Evolutionary conservation across 2,113 vertebrate species (phyloP).

Genomic region (Crotalus tigris): DNA sequence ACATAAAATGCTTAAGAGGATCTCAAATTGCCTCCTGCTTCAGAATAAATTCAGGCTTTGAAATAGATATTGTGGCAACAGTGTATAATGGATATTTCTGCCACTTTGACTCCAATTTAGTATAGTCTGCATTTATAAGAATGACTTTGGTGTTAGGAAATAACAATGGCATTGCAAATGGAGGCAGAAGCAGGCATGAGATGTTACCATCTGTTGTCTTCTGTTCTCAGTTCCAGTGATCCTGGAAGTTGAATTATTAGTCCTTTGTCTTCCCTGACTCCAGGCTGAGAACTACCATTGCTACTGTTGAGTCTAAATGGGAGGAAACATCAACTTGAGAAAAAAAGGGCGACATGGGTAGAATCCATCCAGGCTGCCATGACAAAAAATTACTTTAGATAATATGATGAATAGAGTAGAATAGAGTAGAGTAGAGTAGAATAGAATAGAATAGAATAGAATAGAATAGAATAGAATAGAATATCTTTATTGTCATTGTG

Average conservation of each 20-base stretch:
- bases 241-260: neutral
- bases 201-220: neutral
- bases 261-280: too few relatives aligned
- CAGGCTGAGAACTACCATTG: neutral
- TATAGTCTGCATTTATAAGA: neutral
- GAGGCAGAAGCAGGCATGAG: neutral
- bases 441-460: too few relatives aligned
- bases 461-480: too few relatives aligned
- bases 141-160: neutral
- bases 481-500: too few relatives aligned
- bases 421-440: too few relatives aligned
- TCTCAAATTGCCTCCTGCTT: constrained; percentile 46
- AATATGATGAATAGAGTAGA: neutral
- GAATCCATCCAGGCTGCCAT: neutral
- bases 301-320: neutral
- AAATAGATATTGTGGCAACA: neutral
- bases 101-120: constrained; percentile 28
- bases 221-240: neutral
- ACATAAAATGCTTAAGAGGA: constrained; percentile 29
- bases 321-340: neutral
- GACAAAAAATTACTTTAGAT: neutral
- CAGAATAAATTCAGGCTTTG: constrained; percentile 41
- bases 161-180: neutral
- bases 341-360: neutral
- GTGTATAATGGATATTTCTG: constrained; percentile 15